phyloP scores from a whole-genome alignment of 2,797 vertebrate genomes.

The Pogoniulus pusillus region DNA sequence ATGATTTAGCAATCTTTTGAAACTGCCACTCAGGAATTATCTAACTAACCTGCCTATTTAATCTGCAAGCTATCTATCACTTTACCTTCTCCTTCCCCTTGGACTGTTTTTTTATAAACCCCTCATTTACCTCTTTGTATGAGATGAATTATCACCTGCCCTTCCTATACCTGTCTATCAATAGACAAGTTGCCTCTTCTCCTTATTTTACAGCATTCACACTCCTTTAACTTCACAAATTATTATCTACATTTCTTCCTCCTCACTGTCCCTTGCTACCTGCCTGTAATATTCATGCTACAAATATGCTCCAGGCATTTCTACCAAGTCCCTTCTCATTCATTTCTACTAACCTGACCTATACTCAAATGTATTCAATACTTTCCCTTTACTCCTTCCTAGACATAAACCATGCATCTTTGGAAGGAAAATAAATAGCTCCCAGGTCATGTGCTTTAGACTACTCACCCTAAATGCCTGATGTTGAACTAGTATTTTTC shows the following conservation, averaged over 20 bases:
- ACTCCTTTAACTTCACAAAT: background rate
- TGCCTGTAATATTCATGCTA: background rate
- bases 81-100: background rate
- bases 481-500: background rate
- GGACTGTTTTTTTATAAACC: background rate
- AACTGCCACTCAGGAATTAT: background rate
- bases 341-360: background rate
- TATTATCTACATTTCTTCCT: background rate
- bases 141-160: background rate
- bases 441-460: background rate
- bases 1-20: background rate
- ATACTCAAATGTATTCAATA: background rate
- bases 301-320: background rate
- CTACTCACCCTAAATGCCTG: background rate
- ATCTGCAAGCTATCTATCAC: background rate
- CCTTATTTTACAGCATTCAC: background rate
- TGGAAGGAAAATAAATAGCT: background rate
- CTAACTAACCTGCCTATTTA: background rate
- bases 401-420: background rate
- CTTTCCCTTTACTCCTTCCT: background rate
- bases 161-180: background rate
- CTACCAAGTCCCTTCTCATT: background rate
- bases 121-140: background rate
- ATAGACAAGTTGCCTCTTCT: background rate
- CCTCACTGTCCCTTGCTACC: background rate